These are phyloP conservation scores for Heliangelus exortis DNA, from an alignment of 2,797 vertebrate genomes.

Conservation along the genomic window DNA sequence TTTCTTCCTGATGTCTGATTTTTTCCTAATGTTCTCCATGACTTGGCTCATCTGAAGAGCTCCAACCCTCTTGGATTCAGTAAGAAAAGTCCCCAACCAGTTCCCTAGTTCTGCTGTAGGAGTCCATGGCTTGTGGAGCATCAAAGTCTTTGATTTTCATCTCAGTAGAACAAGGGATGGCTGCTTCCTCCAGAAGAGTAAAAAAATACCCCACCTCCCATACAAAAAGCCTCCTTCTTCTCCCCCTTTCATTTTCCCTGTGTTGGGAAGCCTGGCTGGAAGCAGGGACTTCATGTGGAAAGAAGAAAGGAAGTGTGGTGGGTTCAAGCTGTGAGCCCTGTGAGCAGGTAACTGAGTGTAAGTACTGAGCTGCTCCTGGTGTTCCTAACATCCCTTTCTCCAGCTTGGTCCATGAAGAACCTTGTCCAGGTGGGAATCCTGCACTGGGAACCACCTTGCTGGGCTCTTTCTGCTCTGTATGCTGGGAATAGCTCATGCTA, in stretches of 20 bases:
- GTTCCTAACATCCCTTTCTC: rapidly evolving
- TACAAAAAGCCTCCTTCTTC: background rate
- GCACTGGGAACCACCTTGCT: rapidly evolving
- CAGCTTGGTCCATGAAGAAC: rapidly evolving
- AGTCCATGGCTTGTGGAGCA: background rate
- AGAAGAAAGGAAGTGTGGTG: background rate
- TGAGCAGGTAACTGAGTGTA: background rate
- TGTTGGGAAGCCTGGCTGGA: background rate
- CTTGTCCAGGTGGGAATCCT: background rate
- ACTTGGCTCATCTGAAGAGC: background rate
- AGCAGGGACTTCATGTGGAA: background rate
- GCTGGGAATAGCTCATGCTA: rapidly evolving
- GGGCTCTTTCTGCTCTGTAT: background rate
- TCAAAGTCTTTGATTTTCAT: background rate
- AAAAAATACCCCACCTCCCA: background rate
- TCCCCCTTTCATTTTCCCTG: background rate
- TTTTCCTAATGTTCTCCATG: background rate
- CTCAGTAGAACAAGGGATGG: background rate
- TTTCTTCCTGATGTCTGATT: too few relatives aligned
- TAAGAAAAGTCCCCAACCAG: rapidly evolving
- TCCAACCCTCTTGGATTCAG: background rate
- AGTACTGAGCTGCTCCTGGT: background rate
- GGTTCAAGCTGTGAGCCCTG: background rate
- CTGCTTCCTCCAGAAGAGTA: background rate
- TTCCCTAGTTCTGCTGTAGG: background rate